phyloP scores from a whole-genome alignment of 2,113 vertebrate species.

The Thunnus maccoyii region DNA sequence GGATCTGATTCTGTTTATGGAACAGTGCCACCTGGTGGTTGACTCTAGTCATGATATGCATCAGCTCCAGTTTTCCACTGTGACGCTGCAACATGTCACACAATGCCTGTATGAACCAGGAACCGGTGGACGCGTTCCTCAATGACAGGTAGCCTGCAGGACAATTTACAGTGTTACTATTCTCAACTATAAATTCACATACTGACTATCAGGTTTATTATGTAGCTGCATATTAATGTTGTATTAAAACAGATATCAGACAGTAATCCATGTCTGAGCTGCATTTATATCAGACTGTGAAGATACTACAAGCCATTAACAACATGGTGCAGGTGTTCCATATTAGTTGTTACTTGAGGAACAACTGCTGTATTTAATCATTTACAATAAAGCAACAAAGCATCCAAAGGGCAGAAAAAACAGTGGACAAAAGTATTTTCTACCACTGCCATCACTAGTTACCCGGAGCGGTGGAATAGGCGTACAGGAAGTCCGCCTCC shows the following conservation, averaged over 20 bases:
- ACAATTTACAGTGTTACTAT: no score
- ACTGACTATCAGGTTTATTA: not conserved
- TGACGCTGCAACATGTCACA: conserved; percentile 85
- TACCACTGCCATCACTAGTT: conserved; percentile 11
- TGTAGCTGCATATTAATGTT: no score
- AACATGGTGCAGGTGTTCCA: no score
- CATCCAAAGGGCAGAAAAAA: no score
- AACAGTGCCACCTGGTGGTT: conserved; percentile 88
- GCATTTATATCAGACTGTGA: not conserved
- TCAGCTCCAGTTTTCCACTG: conserved; percentile 86
- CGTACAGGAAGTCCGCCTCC: conserved; percentile 94
- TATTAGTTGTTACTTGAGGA: no score
- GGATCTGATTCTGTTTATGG: conserved; percentile 90
- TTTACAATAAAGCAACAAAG: no score
- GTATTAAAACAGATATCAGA: no score
- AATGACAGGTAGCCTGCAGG: conserved; percentile 92
- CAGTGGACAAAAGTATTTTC: no score
- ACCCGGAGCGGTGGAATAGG: conserved; percentile 95
- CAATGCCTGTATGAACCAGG: conserved; percentile 92
- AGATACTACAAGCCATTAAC: no score
- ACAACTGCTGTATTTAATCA: no score
- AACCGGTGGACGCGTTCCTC: conserved; percentile 89
- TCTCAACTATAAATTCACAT: no score
- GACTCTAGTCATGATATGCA: conserved; percentile 94
- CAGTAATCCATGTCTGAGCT: no score